A percentile compares a stretch with the other conserved stretches of the same genome.
These are phyloP conservation scores for Corbicula japonica DNA, from an alignment of 2,888 invertebrate species.

Conservation along the genomic window DNA sequence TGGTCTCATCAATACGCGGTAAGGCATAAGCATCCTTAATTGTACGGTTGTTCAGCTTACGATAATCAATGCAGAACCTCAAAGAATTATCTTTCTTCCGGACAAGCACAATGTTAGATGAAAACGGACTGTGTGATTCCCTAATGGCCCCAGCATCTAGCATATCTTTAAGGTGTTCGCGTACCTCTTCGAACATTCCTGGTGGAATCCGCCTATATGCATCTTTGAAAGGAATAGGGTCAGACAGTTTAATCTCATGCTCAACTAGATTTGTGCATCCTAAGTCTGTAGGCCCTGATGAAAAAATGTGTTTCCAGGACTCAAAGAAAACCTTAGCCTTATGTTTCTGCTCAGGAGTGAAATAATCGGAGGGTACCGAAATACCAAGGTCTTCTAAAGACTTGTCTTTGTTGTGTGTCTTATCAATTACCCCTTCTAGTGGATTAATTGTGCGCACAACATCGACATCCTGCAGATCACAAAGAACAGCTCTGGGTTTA, in stretches of 20 bases:
- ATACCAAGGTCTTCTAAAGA: neutral
- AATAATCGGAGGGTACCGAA: neutral
- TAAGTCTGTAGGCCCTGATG: neutral
- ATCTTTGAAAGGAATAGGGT: neutral
- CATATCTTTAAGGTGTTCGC: constrained; percentile 10
- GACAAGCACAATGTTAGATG: neutral
- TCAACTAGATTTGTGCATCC: constrained; percentile 5
- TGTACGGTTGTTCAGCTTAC: neutral
- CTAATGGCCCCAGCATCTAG: constrained; percentile 6
- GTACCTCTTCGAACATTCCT: constrained; percentile 1
- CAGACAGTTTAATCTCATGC: constrained; percentile 1
- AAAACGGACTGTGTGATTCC: neutral
- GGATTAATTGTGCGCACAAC: neutral
- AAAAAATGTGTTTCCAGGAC: neutral
- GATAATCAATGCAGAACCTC: neutral
- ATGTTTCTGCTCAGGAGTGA: neutral
- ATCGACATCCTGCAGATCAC: constrained; percentile 1
- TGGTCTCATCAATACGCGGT: neutral
- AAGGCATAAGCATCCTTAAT: neutral
- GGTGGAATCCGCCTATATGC: neutral
- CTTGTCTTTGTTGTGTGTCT: neutral
- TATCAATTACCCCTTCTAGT: neutral
- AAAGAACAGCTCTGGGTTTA: neutral
- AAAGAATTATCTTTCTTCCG: neutral
- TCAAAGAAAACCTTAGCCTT: neutral